Percentiles rank a stretch among this genome's conserved stretches.
Evolutionary conservation across 2,888 invertebrate genomes (phyloP).

Genomic region (Trachelus troglodyta): DNA sequence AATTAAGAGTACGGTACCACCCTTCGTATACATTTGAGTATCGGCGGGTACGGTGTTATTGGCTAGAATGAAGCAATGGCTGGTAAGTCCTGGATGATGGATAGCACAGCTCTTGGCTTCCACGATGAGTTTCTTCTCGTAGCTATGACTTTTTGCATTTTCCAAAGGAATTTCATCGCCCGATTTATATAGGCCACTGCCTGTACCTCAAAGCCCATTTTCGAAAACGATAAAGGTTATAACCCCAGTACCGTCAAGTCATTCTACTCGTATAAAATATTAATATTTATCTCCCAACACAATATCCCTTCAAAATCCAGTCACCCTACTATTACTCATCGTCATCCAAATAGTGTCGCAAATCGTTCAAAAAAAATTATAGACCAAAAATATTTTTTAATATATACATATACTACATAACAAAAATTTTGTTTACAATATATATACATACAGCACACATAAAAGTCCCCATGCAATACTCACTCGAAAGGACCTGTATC

Average conservation of each 20-base stretch:
- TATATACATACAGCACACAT: no score
- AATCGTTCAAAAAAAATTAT: not conserved
- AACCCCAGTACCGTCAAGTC: not conserved
- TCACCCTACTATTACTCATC: not conserved
- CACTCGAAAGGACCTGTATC: no score
- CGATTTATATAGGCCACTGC: not conserved
- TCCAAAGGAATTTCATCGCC: not conserved
- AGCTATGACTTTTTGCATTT: not conserved
- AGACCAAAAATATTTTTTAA: no score
- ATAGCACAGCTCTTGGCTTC: slow-evolving; percentile 26
- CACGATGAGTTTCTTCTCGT: not conserved
- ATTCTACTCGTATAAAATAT: not conserved
- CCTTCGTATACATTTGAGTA: slow-evolving; percentile 28
- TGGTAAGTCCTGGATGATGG: slow-evolving; percentile 44
- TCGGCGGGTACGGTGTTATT: slow-evolving; percentile 39
- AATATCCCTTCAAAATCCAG: not conserved
- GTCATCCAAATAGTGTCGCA: not conserved
- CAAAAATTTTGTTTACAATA: no score
- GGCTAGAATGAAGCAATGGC: slow-evolving; percentile 38
- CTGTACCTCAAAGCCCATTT: slow-evolving; percentile 1
- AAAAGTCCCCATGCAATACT: no score
- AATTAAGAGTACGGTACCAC: slow-evolving; percentile 48
- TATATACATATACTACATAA: no score
- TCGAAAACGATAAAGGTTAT: slow-evolving; percentile 2
- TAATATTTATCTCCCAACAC: not conserved